Base-by-base conservation (phyloP, 2,113 vertebrate species). In the Pygoscelis adeliae region DNA sequence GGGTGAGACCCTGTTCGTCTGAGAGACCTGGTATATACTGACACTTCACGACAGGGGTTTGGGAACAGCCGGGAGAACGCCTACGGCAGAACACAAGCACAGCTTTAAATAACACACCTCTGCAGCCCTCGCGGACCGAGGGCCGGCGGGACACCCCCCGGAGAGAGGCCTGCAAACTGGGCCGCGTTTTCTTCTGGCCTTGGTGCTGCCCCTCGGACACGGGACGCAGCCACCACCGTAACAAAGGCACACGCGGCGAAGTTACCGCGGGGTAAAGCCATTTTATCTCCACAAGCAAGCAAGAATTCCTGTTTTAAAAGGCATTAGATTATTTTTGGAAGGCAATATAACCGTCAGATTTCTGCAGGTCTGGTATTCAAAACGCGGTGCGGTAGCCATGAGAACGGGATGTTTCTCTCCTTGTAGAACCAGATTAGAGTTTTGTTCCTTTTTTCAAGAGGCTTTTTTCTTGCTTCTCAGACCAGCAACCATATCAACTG, bases 1-100 rank as follows among this genome's bases (percentile, higher is more conserved):
- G n/a, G 9, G 15, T 0, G 11, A 34, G 26, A 50, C 30, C 16
- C 32, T 0, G 0, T 6, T 29, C 0, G 0, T 32, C 27, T 23
- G 26, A 5, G 22, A 27, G 34, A 20, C 4, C 20, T 21, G 44
- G 20, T 4, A 26, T 2, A 17, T 0, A 4, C 22, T 6, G n/a
- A 11, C 19, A 2, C 10, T 38, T n/a, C 26, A n/a, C 42, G 70
- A 15, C 12, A 34, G 11, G 3, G 9, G n/a, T 32, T 72, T 4
- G 17, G 29, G 32, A 74, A 70, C 7, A 26, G 11, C 6, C 14
- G 3, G 15, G 19, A 73, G n/a, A 27, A 15, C 10, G 30, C 10
- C 36, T 11, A 2, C 26, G 19, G 50, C 29, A 65, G 63, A 27
- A n/a, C 22, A 69, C 11, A 7, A 69, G 72, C 52, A 5, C 11